Evolutionary conservation across 2,113 vertebrate genomes (phyloP).

Genomic region (Climacteris rufus): DNA sequence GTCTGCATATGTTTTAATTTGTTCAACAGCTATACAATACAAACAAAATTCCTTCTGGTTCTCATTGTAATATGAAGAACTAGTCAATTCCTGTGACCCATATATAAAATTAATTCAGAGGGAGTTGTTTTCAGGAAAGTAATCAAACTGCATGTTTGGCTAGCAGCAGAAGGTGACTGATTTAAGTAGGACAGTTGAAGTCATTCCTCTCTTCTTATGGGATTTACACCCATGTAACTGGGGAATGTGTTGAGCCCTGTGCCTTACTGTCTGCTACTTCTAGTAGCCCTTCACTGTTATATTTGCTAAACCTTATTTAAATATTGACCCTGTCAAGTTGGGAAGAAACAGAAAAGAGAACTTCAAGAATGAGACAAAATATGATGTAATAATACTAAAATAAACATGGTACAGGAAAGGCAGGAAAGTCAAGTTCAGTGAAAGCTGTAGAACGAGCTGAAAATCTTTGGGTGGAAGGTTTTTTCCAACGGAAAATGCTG

Average conservation of each 20-base stretch:
- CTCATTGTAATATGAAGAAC: background rate
- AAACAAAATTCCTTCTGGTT: background rate
- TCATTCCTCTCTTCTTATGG: background rate
- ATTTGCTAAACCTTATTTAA: background rate
- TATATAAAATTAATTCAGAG: background rate
- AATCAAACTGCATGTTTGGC: background rate
- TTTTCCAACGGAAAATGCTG: conserved; percentile 39
- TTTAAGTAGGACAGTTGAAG: background rate
- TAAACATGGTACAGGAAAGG: conserved; percentile 48
- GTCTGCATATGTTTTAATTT: background rate
- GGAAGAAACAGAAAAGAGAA: conserved; percentile 4
- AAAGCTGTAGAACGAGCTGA: background rate
- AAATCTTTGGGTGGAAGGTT: background rate
- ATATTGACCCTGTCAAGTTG: background rate
- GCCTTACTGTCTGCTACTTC: background rate
- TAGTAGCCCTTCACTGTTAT: background rate
- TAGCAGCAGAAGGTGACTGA: background rate
- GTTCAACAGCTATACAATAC: background rate
- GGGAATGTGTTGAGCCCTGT: background rate
- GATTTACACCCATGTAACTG: background rate
- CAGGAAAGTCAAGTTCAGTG: conserved; percentile 22
- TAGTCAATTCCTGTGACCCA: background rate
- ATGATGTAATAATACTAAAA: conserved; percentile 32
- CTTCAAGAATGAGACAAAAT: conserved; percentile 14
- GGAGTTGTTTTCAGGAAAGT: background rate